Base-by-base conservation (phyloP, 1,140 invertebrate species). In the Aphelenchoides avenae region DNA sequence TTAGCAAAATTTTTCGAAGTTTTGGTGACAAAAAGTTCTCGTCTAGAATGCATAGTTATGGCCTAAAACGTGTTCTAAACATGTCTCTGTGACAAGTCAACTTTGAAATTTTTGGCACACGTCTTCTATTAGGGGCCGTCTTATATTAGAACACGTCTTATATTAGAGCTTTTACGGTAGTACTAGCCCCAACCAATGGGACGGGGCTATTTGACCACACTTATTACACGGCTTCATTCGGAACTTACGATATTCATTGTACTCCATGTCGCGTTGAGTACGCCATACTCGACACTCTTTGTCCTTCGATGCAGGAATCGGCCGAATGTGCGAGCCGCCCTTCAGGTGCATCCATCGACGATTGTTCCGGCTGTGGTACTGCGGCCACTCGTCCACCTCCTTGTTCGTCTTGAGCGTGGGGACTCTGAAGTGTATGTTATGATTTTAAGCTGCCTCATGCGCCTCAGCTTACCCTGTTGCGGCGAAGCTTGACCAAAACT, bases 271-370 rank as follows among this genome's bases (percentile, higher is more conserved):
- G 30, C 64, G 56, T 1, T 56, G 66, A 33, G 61, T 40, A 40
- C 72, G 48, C 72, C 72, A 75, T 20, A 75, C 36, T 33, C 50
- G 42, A 41, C 72, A 75, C 48, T 75, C 73, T 9, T 51, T 49
- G 34, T 66, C 48, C 46, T 75, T 75, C n/a, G 22, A 50, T 18
- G 55, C 49, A 15, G 33, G 31, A 26, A 76, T 73, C 22, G 70
- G 52, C 41, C 57, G 48, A 44, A 73, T 61, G 41, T 74, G 66
- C 15, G 68, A 64, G 29, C 68, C 66, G 11, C 57, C 66, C 43
- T 68, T 75, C 18, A 75, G 50, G 20, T 71, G 52, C 71, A 75
- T 71, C 75, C 75, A 77, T 40, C 53, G 41, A 11, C 58, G 43
- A 40, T 68, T 60, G 15, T 56, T 68, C 13, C 43, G 49, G 15